Evolutionary conservation across 2,113 vertebrate genomes (phyloP).

Genomic region (Phyllostomus hastatus): DNA sequence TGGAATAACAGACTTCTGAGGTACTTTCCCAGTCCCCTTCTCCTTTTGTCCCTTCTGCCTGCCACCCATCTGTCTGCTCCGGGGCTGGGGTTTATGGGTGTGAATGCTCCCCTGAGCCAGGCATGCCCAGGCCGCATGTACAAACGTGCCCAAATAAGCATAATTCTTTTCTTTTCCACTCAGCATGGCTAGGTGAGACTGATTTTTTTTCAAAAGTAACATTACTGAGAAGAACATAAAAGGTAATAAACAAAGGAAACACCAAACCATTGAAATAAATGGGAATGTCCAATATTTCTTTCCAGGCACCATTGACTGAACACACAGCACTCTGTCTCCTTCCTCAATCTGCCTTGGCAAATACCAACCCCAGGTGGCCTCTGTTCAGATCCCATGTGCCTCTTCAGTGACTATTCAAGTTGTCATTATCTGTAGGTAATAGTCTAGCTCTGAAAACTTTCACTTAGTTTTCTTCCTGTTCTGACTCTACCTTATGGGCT

Average conservation of each 20-base stretch:
- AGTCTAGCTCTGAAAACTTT: not conserved
- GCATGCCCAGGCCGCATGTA: not conserved
- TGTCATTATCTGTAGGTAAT: not conserved
- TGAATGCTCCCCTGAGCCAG: not conserved
- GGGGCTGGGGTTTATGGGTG: not conserved
- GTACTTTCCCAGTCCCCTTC: not conserved
- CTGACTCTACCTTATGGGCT: not conserved
- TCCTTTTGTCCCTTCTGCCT: not conserved
- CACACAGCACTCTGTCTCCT: not conserved
- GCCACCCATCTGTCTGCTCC: not conserved
- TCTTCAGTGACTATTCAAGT: not conserved
- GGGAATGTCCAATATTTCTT: not conserved
- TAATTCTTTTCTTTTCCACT: not conserved
- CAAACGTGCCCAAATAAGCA: not conserved
- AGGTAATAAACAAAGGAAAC: not conserved
- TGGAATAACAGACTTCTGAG: not conserved
- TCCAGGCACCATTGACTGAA: not conserved
- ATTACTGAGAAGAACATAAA: not conserved
- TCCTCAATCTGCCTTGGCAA: not conserved
- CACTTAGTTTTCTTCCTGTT: not conserved
- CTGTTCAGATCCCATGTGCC: not conserved
- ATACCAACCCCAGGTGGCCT: not conserved
- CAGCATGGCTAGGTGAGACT: not conserved
- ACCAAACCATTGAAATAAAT: not conserved
- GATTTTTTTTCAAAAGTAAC: not conserved